phyloP scores from a whole-genome alignment of 2,113 vertebrate genomes.

The Tragelaphus strepsiceros region DNA sequence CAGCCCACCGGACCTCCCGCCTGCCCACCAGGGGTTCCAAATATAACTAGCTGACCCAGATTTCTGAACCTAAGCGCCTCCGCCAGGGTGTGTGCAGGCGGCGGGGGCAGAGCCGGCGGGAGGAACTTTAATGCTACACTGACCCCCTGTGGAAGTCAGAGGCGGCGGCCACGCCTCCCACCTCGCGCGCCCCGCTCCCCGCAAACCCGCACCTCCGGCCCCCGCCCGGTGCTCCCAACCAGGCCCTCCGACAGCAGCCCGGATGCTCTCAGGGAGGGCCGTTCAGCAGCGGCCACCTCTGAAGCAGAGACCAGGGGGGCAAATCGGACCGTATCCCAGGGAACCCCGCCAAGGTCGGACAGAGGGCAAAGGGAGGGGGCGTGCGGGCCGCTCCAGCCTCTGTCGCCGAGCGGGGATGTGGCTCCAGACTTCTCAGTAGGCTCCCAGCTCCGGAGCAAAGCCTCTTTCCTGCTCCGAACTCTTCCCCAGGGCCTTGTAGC shows the following conservation, averaged over 20 bases:
- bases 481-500: background rate
- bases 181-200: background rate
- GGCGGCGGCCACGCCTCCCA: background rate
- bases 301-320: background rate
- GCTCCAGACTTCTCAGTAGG: background rate
- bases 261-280: accelerated
- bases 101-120: background rate
- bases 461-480: background rate
- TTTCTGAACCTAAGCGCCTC: background rate
- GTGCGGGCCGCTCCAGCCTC: background rate
- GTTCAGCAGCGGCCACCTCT: background rate
- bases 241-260: background rate
- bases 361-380: background rate
- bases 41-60: conserved; percentile 47
- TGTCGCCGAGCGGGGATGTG: accelerated
- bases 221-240: background rate
- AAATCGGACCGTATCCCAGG: background rate
- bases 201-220: accelerated
- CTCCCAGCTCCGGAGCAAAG: background rate
- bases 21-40: background rate
- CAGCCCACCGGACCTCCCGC: background rate
- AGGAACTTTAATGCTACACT: conserved; percentile 71
- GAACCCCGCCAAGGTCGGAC: background rate
- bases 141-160: conserved; percentile 80
- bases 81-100: background rate